These are phyloP conservation scores for Tetramorium simillimum DNA, from an alignment of 1,140 invertebrate species.

Conservation along the genomic window DNA sequence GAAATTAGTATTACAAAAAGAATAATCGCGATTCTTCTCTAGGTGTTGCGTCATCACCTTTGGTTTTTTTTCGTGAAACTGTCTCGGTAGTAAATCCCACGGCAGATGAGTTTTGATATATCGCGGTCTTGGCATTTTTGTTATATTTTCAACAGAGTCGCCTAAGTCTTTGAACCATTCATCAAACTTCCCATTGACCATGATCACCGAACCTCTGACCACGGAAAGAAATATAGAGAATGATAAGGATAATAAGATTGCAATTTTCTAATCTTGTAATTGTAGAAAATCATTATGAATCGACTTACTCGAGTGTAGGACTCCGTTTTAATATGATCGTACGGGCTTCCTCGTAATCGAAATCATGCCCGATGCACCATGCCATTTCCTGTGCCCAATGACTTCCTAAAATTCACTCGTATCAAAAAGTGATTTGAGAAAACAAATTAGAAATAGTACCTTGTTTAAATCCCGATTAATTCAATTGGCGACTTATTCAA, in stretches of 20 bases:
- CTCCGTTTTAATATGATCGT: conserved; percentile 86
- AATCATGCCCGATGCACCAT: conserved; percentile 93
- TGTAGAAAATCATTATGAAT: neutral
- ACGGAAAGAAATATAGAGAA: conserved; percentile 5
- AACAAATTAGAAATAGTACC: too few species aligned
- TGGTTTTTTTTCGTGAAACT: conserved; percentile 89
- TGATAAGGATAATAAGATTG: neutral
- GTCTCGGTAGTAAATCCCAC: conserved; percentile 89
- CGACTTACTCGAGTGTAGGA: conserved; percentile 87
- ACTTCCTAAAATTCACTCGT: conserved; percentile 87
- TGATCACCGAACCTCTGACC: conserved; percentile 83
- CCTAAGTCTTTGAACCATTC: conserved; percentile 84
- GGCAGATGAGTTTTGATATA: conserved; percentile 94
- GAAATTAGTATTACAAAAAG: neutral
- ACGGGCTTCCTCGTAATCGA: conserved; percentile 91
- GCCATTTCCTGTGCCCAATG: conserved; percentile 96
- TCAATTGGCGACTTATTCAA: too few species aligned
- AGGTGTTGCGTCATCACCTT: conserved; percentile 85
- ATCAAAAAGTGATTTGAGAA: too few species aligned
- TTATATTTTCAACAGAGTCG: conserved; percentile 90
- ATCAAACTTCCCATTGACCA: conserved; percentile 83
- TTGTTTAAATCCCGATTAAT: too few species aligned
- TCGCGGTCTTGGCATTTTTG: conserved; percentile 89
- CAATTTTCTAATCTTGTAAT: neutral
- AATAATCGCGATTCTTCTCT: neutral